Conservation (phyloP, 2,797 vertebrate species). For the Pygocentrus nattereri region DNA sequence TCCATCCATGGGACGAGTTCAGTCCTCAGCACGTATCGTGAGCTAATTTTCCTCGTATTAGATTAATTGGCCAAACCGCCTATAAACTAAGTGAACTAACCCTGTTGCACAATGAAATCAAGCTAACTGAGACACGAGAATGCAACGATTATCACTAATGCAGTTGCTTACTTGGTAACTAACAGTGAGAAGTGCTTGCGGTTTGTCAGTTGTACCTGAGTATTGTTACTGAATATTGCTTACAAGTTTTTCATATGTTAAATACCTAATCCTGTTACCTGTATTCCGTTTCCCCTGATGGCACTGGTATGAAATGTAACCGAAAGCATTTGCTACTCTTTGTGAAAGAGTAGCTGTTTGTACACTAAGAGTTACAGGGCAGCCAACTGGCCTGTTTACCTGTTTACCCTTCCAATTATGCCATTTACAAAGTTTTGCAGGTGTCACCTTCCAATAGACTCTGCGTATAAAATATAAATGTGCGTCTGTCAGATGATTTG, state of each 20-base stretch:
- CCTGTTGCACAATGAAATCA: too few species aligned
- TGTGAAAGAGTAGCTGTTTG: conserved; percentile 31
- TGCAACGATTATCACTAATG: too few species aligned
- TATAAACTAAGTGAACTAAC: too few species aligned
- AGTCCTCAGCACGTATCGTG: too few species aligned
- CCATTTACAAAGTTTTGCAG: conserved; percentile 28
- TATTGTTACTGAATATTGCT: conserved; percentile 2
- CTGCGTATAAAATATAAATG: conserved; percentile 35
- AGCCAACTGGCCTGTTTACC: conserved; percentile 23
- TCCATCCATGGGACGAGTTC: too few species aligned
- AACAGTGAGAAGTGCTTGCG: background rate
- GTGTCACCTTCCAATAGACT: conserved; percentile 32
- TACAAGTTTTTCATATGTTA: conserved; percentile 16
- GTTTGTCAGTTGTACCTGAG: background rate
- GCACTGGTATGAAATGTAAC: conserved; percentile 23
- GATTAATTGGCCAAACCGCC: too few species aligned
- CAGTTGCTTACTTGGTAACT: background rate
- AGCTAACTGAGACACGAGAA: too few species aligned
- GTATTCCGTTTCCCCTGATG: conserved; percentile 23
- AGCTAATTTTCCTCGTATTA: too few species aligned
- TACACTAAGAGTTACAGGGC: background rate
- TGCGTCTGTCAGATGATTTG: conserved; percentile 48
- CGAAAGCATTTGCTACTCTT: conserved; percentile 25
- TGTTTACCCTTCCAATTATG: conserved; percentile 30
- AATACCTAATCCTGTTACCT: conserved; percentile 36